Evolutionary conservation across 2,888 invertebrate species (phyloP).

Genomic region (Carcina quercana): DNA sequence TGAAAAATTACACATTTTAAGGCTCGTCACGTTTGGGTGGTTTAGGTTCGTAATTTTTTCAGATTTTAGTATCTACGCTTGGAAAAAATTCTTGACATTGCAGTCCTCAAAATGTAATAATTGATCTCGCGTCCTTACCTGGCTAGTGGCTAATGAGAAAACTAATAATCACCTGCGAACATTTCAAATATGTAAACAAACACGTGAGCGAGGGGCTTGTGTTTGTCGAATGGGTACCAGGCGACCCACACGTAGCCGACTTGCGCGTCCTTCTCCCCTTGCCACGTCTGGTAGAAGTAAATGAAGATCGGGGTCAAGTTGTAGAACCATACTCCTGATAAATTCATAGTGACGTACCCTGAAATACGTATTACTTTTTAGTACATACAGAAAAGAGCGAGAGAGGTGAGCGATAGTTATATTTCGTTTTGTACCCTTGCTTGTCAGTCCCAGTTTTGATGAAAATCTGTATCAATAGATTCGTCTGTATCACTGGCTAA

Average conservation of each 20-base stretch:
- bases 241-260: constrained; percentile 59
- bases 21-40: too few species aligned
- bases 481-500: not conserved
- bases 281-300: constrained; percentile 33
- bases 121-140: too few species aligned
- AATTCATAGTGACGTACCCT: constrained; percentile 54
- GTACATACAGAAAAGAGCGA: too few species aligned
- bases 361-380: constrained; percentile 8
- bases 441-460: too few species aligned
- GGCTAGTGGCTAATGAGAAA: too few species aligned
- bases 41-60: too few species aligned
- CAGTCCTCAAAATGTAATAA: too few species aligned
- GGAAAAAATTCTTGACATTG: too few species aligned
- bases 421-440: not conserved
- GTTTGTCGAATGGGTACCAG: constrained; percentile 66
- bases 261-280: constrained; percentile 19
- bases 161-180: constrained; percentile 43
- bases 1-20: too few species aligned
- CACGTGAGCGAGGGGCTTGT: constrained; percentile 41
- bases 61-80: too few species aligned
- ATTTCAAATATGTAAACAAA: constrained; percentile 58
- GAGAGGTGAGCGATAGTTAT: not conserved
- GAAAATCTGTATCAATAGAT: not conserved
- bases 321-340: constrained; percentile 56
- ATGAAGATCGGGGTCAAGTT: constrained; percentile 51